Evolutionary conservation across 2,888 invertebrate species (phyloP), one percentile per base, ranked within the genome.

Genomic region (Epinotia ramella): DNA sequence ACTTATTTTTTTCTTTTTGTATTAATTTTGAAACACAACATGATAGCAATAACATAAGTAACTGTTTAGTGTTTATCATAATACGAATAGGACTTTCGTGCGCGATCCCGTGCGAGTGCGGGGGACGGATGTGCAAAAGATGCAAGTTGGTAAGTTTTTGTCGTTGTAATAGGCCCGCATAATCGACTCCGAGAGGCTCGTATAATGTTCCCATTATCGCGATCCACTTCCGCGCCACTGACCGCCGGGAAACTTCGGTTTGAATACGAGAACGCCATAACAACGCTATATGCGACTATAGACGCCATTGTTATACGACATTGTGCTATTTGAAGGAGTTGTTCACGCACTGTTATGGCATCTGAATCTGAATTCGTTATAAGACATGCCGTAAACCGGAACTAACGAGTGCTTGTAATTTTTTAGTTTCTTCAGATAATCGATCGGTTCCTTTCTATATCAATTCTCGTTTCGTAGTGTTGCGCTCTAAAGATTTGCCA

Each of bases 191-290:
- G 88, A 90, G 93, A 88, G 88, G 84, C 84, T 87, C 86, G 93
- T 91, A 94, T 94, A 94, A 94, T 94, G 93, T 87, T 88, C 90
- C 76, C 93, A 94, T 94, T 93, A 93, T 92, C 91, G 83, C 89
- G 86, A 88, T 89, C 87, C 84, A 84, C 87, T 92, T 91, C 89
- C 91, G 85, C 86, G 85, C 85, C 89, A 88, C 84, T 88, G 90
- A 88, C 84, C 89, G 70, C 82, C 80, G 81, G 79, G 77, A 73
- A 73, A 77, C 78, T 82, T 81, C 81, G 80, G 81, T 80, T 80
- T 75, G 70, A 75, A 71, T 71, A 69, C 44, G 66, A 53, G 24
- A 59, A 16, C 12, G 16, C 33, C n/a, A 33, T 33, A 62, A 62
- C 7, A 62, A 62, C 28, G 33, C 9, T 33, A 16, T 62, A 62